Conservation (phyloP, 2,888 invertebrate species). For the Macaria notata region DNA sequence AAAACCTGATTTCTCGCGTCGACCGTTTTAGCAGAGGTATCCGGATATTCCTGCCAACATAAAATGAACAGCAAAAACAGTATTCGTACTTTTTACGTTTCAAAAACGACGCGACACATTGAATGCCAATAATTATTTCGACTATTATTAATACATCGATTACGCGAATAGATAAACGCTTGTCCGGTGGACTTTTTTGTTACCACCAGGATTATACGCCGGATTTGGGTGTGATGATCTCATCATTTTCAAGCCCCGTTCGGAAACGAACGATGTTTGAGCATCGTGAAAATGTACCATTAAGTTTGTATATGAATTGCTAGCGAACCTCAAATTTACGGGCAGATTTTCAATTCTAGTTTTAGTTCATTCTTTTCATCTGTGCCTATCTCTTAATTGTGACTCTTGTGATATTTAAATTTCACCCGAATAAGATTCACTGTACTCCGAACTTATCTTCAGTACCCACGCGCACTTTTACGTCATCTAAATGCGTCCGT, state of each 20-base stretch:
- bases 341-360: too few species aligned
- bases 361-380: too few species aligned
- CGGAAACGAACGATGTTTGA: too few species aligned
- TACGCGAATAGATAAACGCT: not conserved
- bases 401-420: too few species aligned
- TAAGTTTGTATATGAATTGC: too few species aligned
- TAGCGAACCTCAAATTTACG: too few species aligned
- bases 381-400: too few species aligned
- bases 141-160: conserved; percentile 2
- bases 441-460: too few species aligned
- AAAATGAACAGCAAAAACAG: not conserved
- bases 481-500: conserved; percentile 7
- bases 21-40: too few species aligned
- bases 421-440: too few species aligned
- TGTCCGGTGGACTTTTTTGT: conserved; percentile 1
- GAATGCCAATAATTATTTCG: conserved; percentile 3
- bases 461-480: conserved; percentile 11
- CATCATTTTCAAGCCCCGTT: not conserved
- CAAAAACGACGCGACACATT: conserved; percentile 1
- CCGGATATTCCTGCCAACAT: conserved; percentile 3
- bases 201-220: conserved; percentile 2
- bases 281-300: too few species aligned
- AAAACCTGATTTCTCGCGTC: too few species aligned
- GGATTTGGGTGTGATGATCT: conserved; percentile 9
- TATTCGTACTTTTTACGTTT: not conserved